Base-by-base conservation (phyloP, 2,113 vertebrate genomes). In the Pteruthius melanotis region DNA sequence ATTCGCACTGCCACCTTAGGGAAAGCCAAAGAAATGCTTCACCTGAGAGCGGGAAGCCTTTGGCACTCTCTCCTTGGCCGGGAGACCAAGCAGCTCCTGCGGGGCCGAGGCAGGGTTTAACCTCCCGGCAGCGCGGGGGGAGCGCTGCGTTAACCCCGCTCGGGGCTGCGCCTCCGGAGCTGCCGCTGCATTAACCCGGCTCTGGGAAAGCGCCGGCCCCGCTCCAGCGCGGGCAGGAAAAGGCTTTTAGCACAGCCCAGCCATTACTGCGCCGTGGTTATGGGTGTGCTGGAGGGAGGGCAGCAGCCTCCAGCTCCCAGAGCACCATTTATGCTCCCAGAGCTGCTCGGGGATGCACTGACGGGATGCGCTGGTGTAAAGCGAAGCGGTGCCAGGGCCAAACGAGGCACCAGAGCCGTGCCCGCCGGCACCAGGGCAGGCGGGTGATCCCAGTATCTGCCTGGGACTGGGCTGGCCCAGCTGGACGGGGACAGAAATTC, bases 1-100 rank as follows among this genome's bases (percentile, higher is more conserved):
- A 63, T 92, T 78, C 23, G 44, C 83, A 85, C 92, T 89, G 88
- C 94, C 93, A 87, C 94, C 93, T 92, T 81, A 81, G 93, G 94
- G 95, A 93, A 23, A 92, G 92, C 54, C 45, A 60, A 39, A 86
- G 95, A 95, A 96, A 70, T 52, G 94, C 94, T 81, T 4, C 54
- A 54, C 39, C 60, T 10, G 84, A 16, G 76, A 86, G 75, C 28
- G n/a, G 53, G 71, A 42, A 63, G 83, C 50, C 3, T 20, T 20
- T 27, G 63, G 78, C 59, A 27, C 68, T 68, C 68, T 78, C 19
- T 44, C 35, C 82, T 92, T 64, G 65, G 71, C 63, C 86, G 12
- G 59, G 35, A 63, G 64, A 89, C 12, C 56, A 0, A 10, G 84
- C 72, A 95, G 89, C 47, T 93, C 72, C 64, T 83, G 74, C 27